These are phyloP conservation scores for Pterocles burchelli DNA, from an alignment of 2,113 vertebrate species.

Conservation along the genomic window DNA sequence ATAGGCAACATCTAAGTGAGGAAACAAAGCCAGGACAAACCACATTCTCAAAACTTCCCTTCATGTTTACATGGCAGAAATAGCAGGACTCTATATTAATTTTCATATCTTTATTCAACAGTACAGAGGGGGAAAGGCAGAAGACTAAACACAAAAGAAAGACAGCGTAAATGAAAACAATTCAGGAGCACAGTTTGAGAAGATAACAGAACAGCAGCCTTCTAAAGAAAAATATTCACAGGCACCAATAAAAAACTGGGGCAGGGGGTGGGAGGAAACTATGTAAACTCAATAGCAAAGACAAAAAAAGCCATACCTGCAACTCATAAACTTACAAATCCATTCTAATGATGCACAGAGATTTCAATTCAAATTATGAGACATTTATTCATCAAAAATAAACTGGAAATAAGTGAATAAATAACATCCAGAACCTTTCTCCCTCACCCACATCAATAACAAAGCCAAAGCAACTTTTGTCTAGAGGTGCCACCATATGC, in stretches of 20 bases:
- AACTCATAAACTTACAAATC: neutral
- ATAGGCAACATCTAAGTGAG: neutral
- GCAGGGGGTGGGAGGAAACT: neutral
- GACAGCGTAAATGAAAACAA: neutral
- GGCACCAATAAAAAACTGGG: neutral
- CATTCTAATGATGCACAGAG: neutral
- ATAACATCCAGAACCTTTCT: neutral
- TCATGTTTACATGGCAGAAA: neutral
- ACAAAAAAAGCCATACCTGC: neutral
- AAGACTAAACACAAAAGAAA: neutral
- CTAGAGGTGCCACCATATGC: neutral
- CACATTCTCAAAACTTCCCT: neutral
- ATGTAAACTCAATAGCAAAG: neutral
- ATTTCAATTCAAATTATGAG: neutral
- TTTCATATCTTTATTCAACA: conserved; percentile 42
- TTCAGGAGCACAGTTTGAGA: neutral
- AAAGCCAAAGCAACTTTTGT: neutral
- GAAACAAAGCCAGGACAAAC: neutral
- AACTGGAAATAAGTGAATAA: neutral
- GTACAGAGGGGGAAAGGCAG: neutral
- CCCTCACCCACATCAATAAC: neutral
- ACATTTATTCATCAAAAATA: neutral
- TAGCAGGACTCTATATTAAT: neutral
- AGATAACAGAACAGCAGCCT: neutral
- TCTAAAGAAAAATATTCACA: neutral